Conservation (phyloP, 2,888 invertebrate genomes). For the Geophilus truncorum region DNA sequence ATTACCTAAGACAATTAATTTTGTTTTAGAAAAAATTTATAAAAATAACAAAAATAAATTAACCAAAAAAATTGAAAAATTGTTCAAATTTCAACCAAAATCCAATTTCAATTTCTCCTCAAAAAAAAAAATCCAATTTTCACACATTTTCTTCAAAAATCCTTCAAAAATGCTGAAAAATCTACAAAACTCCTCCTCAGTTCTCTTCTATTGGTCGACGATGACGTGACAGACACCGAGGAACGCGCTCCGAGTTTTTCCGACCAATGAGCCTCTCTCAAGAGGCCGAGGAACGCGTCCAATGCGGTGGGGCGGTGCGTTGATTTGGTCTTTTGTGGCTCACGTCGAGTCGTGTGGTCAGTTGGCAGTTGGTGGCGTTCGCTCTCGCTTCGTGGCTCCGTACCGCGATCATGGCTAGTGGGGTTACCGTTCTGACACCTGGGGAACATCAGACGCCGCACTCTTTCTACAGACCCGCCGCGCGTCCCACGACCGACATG, state of each 20-base stretch:
- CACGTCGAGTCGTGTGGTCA: neutral
- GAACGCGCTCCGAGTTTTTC: neutral
- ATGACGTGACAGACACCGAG: neutral
- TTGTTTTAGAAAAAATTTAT: too few relatives aligned
- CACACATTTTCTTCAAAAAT: too few relatives aligned
- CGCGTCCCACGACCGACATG: neutral
- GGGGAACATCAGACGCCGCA: neutral
- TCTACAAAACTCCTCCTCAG: neutral
- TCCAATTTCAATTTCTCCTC: too few relatives aligned
- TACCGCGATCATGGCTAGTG: neutral
- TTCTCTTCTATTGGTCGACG: neutral
- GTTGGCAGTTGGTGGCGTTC: neutral
- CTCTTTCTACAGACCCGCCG: neutral
- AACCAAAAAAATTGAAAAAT: too few relatives aligned
- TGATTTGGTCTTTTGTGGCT: slow-evolving; percentile 5
- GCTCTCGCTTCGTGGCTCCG: neutral
- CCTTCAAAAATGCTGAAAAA: neutral
- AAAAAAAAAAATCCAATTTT: too few relatives aligned
- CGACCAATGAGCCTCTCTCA: neutral
- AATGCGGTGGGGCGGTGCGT: neutral
- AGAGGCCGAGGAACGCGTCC: neutral
- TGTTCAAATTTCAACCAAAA: too few relatives aligned
- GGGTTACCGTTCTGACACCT: slow-evolving; percentile 4
- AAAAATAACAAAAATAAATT: too few relatives aligned
- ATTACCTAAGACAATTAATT: too few relatives aligned